phyloP scores from a whole-genome alignment of 2,888 invertebrate genomes.

The Microctonus hyperodae region DNA sequence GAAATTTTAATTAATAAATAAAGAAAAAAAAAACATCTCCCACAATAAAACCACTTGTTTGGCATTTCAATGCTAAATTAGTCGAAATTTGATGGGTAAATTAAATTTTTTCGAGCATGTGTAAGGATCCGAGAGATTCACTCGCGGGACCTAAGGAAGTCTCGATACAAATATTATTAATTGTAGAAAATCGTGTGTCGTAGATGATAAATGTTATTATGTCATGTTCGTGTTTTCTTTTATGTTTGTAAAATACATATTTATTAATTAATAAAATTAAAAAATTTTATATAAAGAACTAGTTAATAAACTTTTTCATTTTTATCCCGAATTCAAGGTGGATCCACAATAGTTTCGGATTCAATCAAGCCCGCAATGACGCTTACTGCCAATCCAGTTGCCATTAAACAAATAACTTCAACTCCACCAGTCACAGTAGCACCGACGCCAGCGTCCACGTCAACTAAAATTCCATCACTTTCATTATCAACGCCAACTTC shows the following conservation, averaged over 20 bases:
- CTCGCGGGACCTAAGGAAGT: conserved; percentile 41
- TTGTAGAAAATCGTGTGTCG: conserved; percentile 32
- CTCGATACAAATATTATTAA: conserved; percentile 36
- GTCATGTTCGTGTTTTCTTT: conserved; percentile 3
- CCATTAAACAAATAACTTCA: conserved; percentile 48
- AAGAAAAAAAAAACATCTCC: conserved; percentile 28
- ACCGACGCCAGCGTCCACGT: conserved; percentile 47
- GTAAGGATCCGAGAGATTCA: conserved; percentile 48
- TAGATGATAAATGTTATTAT: conserved; percentile 14
- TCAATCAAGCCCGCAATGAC: conserved; percentile 48
- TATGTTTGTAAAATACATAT: no score
- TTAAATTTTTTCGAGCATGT: conserved; percentile 46
- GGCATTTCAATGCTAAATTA: conserved; percentile 33
- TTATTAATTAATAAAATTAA: neutral
- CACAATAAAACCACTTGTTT: conserved; percentile 44
- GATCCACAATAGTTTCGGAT: conserved; percentile 63
- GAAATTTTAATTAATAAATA: neutral
- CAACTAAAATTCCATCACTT: conserved; percentile 29
- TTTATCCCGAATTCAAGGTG: conserved; percentile 61
- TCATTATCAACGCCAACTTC: conserved; percentile 28
- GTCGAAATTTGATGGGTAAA: conserved; percentile 46
- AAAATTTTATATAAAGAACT: neutral
- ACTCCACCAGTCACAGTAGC: conserved; percentile 27
- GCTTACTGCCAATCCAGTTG: conserved; percentile 44
- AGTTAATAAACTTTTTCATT: neutral